Base-by-base conservation (phyloP, 2,113 vertebrate species). In the Cromileptes altivelis region DNA sequence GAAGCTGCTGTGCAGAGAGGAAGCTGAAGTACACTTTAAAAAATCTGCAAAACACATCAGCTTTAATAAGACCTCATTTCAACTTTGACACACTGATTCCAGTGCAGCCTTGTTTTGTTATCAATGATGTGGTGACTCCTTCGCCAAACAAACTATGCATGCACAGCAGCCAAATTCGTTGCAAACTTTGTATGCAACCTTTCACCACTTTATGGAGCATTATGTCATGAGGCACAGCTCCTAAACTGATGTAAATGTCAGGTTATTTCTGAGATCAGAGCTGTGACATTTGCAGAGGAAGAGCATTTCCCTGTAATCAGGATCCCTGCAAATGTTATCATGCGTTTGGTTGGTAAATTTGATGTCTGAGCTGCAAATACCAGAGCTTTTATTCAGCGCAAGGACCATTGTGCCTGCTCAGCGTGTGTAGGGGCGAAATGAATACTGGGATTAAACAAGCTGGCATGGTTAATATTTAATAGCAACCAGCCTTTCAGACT, bases 381-480 rank as follows among this genome's bases (percentile, higher is more conserved):
- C 25, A 49, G 57, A 17, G 17, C 12, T 52, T 30, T 25, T 21
- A 19, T 17, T 21, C 40, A 21, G 21, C 17, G 30, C 4, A 9
- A 14, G 40, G 42, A 12, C 21, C 5, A 23, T 19, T 19, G 11
- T 19, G 56, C 52, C 6, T 13, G 2, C 45, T 42, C 17, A 4
- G 17, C n/a, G 9, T 71, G 82, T 70, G 61, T 67, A 73, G 13
- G 8, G 19, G 6, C 1, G 50, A 57, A 78, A 70, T 56, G 6
- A 47, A 75, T 25, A 73, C 75, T 4, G 30, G 7, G 64, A 27
- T 27, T 27, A 58, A 71, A 27, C 10, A 15, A 23, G 11, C 11
- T 55, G 55, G 37, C 42, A 30, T 17, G 1, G 21, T 91, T 3
- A 83, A 91, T 87, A 80, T 61, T 91, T 88, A 3, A 92, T 82